Conservation (phyloP, 2,888 invertebrate species). For the Platerodrilus igneus region DNA sequence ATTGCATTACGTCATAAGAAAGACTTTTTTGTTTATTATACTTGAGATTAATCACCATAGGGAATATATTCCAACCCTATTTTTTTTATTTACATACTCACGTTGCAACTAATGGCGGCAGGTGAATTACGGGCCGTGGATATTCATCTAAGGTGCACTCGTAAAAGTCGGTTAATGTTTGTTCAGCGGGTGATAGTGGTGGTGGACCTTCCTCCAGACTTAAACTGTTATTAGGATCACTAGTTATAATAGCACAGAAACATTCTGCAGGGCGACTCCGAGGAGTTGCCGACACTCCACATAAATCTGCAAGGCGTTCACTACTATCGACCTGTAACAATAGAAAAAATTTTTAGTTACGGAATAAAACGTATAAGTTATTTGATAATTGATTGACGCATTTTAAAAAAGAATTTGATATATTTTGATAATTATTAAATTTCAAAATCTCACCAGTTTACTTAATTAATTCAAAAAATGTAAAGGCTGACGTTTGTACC, state of each 20-base stretch:
- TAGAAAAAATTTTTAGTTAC: conserved; percentile 34
- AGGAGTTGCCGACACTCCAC: conserved; percentile 46
- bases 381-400: too few species aligned
- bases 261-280: conserved; percentile 47
- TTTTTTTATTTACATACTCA: too few species aligned
- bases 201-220: conserved; percentile 48
- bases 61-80: too few species aligned
- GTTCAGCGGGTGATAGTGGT: conserved; percentile 58
- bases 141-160: conserved; percentile 61
- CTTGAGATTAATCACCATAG: too few species aligned
- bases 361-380: too few species aligned
- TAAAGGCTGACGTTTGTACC: too few species aligned
- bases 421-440: too few species aligned
- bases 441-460: too few species aligned
- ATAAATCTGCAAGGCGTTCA: conserved; percentile 51
- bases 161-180: conserved; percentile 61
- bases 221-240: conserved; percentile 47
- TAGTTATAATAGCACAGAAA: conserved; percentile 55
- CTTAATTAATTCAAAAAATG: too few species aligned
- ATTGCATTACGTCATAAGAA: too few species aligned
- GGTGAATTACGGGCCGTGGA: conserved; percentile 60
- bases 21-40: too few species aligned
- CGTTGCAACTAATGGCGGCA: conserved; percentile 46
- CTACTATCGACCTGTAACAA: conserved; percentile 56
- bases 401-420: too few species aligned